phyloP scores from a whole-genome alignment of 2,888 invertebrate genomes.

The Acrobasis repandana region DNA sequence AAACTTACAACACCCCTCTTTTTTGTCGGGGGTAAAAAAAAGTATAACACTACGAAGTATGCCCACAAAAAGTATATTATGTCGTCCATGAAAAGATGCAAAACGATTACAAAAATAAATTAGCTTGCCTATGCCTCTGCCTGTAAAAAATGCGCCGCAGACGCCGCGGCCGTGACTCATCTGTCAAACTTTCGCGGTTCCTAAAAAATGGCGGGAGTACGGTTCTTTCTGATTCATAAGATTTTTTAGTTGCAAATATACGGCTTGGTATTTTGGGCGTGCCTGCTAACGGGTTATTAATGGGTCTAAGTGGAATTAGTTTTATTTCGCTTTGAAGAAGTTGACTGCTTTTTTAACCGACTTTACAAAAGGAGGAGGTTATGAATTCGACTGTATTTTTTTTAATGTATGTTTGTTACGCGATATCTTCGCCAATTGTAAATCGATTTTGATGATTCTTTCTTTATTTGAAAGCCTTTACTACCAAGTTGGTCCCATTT shows the following conservation, averaged over 20 bases:
- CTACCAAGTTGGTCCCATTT: too few species aligned
- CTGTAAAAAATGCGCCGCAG: slow-evolving; percentile 33
- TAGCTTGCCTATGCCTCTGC: slow-evolving; percentile 2
- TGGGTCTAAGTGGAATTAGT: neutral
- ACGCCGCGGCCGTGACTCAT: slow-evolving; percentile 60
- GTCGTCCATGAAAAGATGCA: neutral
- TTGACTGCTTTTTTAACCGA: neutral
- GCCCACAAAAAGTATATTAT: neutral
- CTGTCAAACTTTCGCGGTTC: slow-evolving; percentile 69
- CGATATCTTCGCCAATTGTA: too few species aligned
- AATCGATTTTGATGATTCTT: too few species aligned
- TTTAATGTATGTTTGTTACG: too few species aligned
- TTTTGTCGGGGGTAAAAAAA: neutral
- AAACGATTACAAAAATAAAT: neutral
- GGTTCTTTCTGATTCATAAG: slow-evolving; percentile 36
- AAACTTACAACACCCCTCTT: too few species aligned
- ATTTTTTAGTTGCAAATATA: slow-evolving; percentile 30
- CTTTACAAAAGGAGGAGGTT: too few species aligned
- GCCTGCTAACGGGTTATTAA: neutral
- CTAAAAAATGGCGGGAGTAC: slow-evolving; percentile 45
- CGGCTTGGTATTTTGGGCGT: slow-evolving; percentile 25
- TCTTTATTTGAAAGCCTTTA: too few species aligned
- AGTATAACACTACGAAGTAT: neutral
- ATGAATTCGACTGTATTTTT: too few species aligned
- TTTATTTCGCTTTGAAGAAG: neutral